Conservation (phyloP, 2,797 vertebrate species). For the Lepidocolaptes lacrymiger region DNA sequence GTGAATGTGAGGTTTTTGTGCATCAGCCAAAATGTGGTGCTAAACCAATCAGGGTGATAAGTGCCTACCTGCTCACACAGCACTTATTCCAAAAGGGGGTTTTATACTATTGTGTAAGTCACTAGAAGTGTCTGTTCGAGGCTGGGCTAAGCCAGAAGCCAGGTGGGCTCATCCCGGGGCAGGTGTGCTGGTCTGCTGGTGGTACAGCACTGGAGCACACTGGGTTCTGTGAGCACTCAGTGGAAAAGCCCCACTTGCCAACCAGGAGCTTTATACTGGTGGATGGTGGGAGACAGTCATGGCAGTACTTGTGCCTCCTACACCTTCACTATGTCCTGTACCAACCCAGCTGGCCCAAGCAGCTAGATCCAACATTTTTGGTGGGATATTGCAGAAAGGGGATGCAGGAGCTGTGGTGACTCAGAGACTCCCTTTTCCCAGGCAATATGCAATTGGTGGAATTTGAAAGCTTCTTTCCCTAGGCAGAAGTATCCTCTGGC, state of each 20-base stretch:
- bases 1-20: background rate
- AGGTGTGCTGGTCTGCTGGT: background rate
- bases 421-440: background rate
- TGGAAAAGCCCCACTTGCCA: background rate
- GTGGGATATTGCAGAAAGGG: background rate
- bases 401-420: background rate
- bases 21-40: slow-evolving; percentile 5
- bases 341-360: fast-evolving
- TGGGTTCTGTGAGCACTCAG: background rate
- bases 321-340: background rate
- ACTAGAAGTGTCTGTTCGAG: background rate
- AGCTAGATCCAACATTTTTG: fast-evolving
- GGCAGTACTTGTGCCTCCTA: background rate
- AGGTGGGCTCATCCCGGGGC: background rate
- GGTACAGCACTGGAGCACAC: fast-evolving
- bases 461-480: background rate
- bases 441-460: background rate
- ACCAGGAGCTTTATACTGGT: background rate
- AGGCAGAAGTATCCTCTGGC: background rate
- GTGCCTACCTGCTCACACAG: fast-evolving
- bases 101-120: background rate
- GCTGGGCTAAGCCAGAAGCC: background rate
- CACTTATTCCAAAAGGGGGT: background rate
- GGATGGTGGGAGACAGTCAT: background rate
- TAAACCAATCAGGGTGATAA: background rate